phyloP scores from a whole-genome alignment of 2,888 invertebrate genomes.

The Danaus chrysippus region DNA sequence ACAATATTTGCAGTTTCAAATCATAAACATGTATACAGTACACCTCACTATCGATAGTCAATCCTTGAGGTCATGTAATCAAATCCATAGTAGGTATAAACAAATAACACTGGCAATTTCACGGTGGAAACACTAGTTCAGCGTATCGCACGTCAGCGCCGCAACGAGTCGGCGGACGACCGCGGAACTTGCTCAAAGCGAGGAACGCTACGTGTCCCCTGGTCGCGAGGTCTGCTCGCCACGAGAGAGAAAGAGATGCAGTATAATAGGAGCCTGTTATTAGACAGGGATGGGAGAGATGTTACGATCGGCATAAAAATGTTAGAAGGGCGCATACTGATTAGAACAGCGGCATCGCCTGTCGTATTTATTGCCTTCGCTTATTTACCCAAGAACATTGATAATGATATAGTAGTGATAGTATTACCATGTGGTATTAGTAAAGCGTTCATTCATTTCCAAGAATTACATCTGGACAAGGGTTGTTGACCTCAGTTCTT shows the following conservation, averaged over 20 bases:
- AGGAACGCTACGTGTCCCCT: conserved; percentile 68
- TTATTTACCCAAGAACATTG: conserved; percentile 53
- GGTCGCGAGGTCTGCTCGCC: conserved; percentile 48
- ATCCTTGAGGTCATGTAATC: conserved; percentile 55
- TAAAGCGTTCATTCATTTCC: conserved; percentile 54
- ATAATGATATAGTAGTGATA: conserved; percentile 51
- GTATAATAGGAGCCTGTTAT: conserved; percentile 11
- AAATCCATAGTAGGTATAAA: conserved; percentile 70
- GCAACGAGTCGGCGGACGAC: conserved; percentile 71
- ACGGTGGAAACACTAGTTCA: conserved; percentile 63
- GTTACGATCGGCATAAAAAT: conserved; percentile 63
- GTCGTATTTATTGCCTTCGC: conserved; percentile 38
- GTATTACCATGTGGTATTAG: conserved; percentile 4
- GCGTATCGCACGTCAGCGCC: conserved; percentile 75
- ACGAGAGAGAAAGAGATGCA: conserved; percentile 52
- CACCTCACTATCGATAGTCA: conserved; percentile 53
- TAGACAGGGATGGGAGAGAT: conserved; percentile 40
- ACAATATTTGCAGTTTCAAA: conserved; percentile 53
- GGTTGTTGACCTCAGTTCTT: conserved; percentile 51
- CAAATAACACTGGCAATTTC: conserved; percentile 71
- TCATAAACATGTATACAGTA: conserved; percentile 60
- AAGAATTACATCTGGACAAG: conserved; percentile 55
- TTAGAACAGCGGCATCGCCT: conserved; percentile 44
- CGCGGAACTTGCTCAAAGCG: conserved; percentile 61
- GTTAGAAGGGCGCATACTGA: conserved; percentile 61